Percentiles rank a stretch among this genome's conserved stretches.
These are phyloP conservation scores for Hemaris fuciformis DNA, from an alignment of 2,888 invertebrate genomes.

Conservation along the genomic window DNA sequence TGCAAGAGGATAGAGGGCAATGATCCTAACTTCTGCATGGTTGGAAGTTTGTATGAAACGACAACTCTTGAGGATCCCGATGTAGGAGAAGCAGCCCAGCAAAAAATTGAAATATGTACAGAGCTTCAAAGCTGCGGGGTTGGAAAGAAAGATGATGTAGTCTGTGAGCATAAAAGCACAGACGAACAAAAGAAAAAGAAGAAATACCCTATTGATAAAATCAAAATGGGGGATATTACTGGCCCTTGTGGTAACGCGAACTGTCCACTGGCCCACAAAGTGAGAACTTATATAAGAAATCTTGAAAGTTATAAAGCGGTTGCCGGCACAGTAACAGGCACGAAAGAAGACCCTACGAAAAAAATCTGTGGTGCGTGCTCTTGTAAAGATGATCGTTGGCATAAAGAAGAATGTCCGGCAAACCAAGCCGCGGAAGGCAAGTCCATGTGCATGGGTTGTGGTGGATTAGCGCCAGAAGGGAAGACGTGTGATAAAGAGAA, in stretches of 20 bases:
- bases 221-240: conserved; percentile 72
- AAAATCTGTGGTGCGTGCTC: conserved; percentile 67
- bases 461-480: conserved; percentile 46
- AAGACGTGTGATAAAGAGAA: conserved; percentile 57
- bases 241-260: conserved; percentile 74
- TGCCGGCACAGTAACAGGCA: conserved; percentile 34
- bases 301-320: conserved; percentile 61
- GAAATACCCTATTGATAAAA: conserved; percentile 58
- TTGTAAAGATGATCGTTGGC: conserved; percentile 69
- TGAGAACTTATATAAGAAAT: conserved; percentile 64
- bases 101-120: conserved; percentile 67
- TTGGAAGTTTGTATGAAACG: conserved; percentile 68
- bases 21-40: conserved; percentile 70
- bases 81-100: conserved; percentile 42
- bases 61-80: conserved; percentile 71
- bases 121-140: conserved; percentile 62
- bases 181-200: conserved; percentile 36
- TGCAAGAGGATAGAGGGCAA: conserved; percentile 66
- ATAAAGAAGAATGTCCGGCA: conserved; percentile 60
- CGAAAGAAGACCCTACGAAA: conserved; percentile 37
- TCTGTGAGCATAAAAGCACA: conserved; percentile 38
- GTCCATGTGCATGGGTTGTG: conserved; percentile 52
- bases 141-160: conserved; percentile 31
- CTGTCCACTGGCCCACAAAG: conserved; percentile 69
- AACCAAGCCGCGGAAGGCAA: conserved; percentile 28